Conservation (phyloP, 1,140 invertebrate species). For the Ganaspis sp. region DNA sequence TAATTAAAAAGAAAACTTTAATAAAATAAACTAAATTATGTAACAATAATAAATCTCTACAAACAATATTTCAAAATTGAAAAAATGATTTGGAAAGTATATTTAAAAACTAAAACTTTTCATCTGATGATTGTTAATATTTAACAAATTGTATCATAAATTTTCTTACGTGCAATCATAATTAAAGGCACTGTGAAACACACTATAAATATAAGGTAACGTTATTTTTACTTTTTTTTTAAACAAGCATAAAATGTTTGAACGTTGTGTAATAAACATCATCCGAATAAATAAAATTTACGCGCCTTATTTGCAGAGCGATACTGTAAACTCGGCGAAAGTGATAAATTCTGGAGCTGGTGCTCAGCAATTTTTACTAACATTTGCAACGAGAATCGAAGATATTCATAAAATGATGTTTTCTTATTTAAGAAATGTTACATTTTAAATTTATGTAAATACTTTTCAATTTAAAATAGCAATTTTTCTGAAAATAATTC, state of each 20-base stretch:
- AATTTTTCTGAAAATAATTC: no score
- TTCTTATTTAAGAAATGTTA: not conserved
- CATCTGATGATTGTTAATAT: not conserved
- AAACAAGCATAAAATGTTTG: not conserved
- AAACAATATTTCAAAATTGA: not conserved
- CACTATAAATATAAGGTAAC: not conserved
- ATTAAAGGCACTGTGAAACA: not conserved
- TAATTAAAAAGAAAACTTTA: no score
- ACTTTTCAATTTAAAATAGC: no score
- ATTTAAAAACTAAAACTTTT: not conserved
- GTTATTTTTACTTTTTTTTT: not conserved
- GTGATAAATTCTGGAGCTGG: constrained; percentile 26
- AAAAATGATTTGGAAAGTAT: not conserved
- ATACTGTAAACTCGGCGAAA: not conserved
- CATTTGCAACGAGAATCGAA: not conserved
- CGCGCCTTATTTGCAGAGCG: not conserved
- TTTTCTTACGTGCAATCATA: not conserved
- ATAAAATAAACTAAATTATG: no score
- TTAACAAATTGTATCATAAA: constrained; percentile 5
- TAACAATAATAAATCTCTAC: no score
- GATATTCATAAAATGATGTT: not conserved
- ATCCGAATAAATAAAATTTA: constrained; percentile 4
- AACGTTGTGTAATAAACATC: constrained; percentile 10
- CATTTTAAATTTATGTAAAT: no score
- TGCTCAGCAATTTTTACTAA: not conserved